These are phyloP conservation scores for Rhadina sibilatrix DNA, from an alignment of 2,113 vertebrate species.

Conservation along the genomic window DNA sequence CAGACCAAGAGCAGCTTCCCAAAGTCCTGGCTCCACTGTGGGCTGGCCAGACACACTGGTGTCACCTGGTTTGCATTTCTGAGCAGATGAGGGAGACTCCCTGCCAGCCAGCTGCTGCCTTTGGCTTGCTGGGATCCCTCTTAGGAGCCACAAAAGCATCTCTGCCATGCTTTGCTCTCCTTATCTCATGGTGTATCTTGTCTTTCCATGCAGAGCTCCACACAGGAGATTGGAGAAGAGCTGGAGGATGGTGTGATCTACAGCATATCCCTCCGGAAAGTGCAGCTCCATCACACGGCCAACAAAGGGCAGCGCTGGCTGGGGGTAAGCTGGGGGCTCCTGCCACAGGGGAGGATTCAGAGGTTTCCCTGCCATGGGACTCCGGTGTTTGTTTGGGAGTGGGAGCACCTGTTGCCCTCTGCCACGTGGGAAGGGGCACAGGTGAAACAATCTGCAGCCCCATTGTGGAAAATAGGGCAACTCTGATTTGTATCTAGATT, in stretches of 20 bases:
- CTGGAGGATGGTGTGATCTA: constrained; percentile 93
- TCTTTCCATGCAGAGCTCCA: constrained; percentile 82
- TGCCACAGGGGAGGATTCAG: neutral
- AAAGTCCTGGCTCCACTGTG: neutral
- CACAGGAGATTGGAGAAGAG: constrained; percentile 98
- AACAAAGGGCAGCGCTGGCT: constrained; percentile 97
- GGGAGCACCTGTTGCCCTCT: neutral
- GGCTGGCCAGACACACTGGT: neutral
- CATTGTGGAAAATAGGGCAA: neutral
- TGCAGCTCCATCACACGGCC: constrained; percentile 90
- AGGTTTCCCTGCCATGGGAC: neutral
- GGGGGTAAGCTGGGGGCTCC: constrained; percentile 76
- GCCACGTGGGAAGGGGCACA: accelerated
- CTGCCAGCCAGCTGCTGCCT: neutral
- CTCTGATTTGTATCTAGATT: neutral
- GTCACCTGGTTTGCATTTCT: neutral
- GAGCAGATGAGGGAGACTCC: neutral
- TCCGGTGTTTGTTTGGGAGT: neutral
- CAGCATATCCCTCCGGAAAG: constrained; percentile 93
- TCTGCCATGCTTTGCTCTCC: neutral
- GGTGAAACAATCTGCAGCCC: neutral
- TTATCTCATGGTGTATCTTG: neutral
- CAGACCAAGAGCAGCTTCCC: neutral
- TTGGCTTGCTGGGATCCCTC: neutral
- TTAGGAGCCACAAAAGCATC: accelerated